Evolutionary conservation across 2,888 invertebrate genomes (phyloP).

Genomic region (Tanypteryx hageni): DNA sequence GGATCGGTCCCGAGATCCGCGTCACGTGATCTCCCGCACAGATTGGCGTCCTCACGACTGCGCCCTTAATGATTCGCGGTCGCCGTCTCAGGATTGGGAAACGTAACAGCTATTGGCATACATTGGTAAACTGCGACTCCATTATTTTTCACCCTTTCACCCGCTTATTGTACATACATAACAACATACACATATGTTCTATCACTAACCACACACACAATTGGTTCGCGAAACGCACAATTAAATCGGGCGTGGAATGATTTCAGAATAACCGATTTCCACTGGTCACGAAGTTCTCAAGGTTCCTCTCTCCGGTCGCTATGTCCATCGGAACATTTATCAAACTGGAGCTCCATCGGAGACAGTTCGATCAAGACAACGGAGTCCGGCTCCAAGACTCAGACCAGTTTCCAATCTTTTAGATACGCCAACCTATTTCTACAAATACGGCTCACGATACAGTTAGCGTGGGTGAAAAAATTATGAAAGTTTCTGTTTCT

Average conservation of each 20-base stretch:
- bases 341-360: slow-evolving; percentile 49
- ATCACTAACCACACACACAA: neutral
- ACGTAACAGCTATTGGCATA: neutral
- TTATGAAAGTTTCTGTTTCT: slow-evolving; percentile 25
- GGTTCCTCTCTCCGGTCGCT: slow-evolving; percentile 47
- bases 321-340: slow-evolving; percentile 52
- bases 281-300: slow-evolving; percentile 52
- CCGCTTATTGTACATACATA: neutral
- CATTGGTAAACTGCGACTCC: neutral
- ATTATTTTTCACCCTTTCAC: neutral
- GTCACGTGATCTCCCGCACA: slow-evolving; percentile 13
- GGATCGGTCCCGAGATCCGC: neutral
- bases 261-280: slow-evolving; percentile 48
- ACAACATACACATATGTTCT: neutral
- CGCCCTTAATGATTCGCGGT: neutral
- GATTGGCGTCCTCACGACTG: slow-evolving; percentile 49
- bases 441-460: slow-evolving; percentile 46
- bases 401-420: slow-evolving; percentile 47
- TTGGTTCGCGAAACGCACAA: slow-evolving; percentile 20
- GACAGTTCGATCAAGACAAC: slow-evolving; percentile 42
- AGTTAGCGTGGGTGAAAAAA: slow-evolving; percentile 12
- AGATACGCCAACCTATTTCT: slow-evolving; percentile 43
- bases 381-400: slow-evolving; percentile 31
- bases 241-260: slow-evolving; percentile 27
- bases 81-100: neutral